These are phyloP conservation scores for Caenorhabditis sp. DNA, from an alignment of 2,888 invertebrate species.

Conservation along the genomic window DNA sequence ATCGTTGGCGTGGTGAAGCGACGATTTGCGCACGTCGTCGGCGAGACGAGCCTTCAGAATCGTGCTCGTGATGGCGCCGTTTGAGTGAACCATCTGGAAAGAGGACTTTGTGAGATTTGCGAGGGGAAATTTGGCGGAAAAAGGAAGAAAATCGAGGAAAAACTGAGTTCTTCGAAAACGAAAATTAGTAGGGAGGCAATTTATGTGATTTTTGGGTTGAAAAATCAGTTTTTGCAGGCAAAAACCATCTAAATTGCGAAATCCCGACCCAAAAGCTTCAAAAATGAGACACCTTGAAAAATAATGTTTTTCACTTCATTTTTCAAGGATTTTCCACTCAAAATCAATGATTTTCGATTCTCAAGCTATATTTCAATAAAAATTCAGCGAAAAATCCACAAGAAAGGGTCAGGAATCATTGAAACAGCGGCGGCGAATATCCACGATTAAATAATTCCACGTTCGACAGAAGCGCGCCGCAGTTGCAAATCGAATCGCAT, in stretches of 20 bases:
- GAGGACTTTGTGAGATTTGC: background rate
- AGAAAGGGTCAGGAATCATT: background rate
- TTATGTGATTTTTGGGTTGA: background rate
- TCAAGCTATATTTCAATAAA: background rate
- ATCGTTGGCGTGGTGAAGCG: conserved; percentile 74
- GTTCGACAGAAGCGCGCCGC: conserved; percentile 55
- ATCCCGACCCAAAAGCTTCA: background rate
- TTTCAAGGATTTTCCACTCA: background rate
- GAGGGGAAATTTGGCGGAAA: background rate
- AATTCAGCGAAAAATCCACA: conserved; percentile 6
- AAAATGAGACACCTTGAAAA: background rate
- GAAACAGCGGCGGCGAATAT: conserved; percentile 18
- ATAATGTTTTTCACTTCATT: background rate
- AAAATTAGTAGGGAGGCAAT: background rate
- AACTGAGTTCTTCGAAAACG: background rate
- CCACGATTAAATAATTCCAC: conserved; percentile 59
- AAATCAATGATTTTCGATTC: background rate
- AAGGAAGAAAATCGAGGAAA: background rate
- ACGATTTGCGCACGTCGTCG: conserved; percentile 73
- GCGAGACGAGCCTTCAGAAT: conserved; percentile 74
- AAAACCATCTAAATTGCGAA: background rate
- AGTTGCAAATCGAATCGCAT: conserved; percentile 6
- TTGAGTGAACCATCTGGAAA: conserved; percentile 62
- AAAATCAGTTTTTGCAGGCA: too few relatives aligned
- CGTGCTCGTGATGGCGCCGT: conserved; percentile 66